A percentile compares a stretch with the other conserved stretches of the same genome.
These are phyloP conservation scores for Notolabrus celidotus DNA, from an alignment of 2,797 vertebrate genomes.

Conservation along the genomic window DNA sequence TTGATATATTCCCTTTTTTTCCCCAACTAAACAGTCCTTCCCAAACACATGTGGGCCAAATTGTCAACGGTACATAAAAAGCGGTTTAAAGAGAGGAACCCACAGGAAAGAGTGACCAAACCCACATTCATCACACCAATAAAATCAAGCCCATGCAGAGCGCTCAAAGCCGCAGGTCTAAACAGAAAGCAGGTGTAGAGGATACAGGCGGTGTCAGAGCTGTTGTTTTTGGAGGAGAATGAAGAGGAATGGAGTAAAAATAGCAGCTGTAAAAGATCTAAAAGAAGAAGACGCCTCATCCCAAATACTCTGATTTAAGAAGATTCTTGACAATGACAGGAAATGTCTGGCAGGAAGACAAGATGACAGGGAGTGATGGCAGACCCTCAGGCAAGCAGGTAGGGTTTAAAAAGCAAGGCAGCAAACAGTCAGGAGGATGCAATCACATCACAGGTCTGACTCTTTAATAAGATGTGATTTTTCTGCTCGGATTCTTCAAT, in stretches of 20 bases:
- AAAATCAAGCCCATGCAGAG: constrained; percentile 43
- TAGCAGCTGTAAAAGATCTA: constrained; percentile 60
- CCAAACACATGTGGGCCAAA: constrained; percentile 44
- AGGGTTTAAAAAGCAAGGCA: constrained; percentile 20
- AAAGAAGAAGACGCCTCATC: constrained; percentile 55
- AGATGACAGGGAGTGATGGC: constrained; percentile 25
- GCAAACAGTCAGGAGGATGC: constrained; percentile 16
- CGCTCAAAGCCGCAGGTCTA: constrained; percentile 52
- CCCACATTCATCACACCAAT: constrained; percentile 39
- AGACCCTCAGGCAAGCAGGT: constrained; percentile 26
- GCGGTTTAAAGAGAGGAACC: constrained; percentile 53
- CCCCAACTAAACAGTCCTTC: neutral
- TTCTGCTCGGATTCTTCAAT: neutral
- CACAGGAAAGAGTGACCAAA: constrained; percentile 47
- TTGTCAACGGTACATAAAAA: constrained; percentile 26
- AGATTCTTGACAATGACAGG: constrained; percentile 68
- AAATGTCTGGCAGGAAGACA: constrained; percentile 68
- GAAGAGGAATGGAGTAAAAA: constrained; percentile 65
- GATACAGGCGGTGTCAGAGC: constrained; percentile 39
- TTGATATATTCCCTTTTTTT: constrained; percentile 16
- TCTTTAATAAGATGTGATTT: neutral
- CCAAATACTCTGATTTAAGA: constrained; percentile 45
- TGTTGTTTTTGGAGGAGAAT: constrained; percentile 70
- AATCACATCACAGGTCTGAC: neutral
- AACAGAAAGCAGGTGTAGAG: constrained; percentile 70